phyloP scores from a whole-genome alignment of 2,797 vertebrate genomes.

The Linurgus olivaceus region DNA sequence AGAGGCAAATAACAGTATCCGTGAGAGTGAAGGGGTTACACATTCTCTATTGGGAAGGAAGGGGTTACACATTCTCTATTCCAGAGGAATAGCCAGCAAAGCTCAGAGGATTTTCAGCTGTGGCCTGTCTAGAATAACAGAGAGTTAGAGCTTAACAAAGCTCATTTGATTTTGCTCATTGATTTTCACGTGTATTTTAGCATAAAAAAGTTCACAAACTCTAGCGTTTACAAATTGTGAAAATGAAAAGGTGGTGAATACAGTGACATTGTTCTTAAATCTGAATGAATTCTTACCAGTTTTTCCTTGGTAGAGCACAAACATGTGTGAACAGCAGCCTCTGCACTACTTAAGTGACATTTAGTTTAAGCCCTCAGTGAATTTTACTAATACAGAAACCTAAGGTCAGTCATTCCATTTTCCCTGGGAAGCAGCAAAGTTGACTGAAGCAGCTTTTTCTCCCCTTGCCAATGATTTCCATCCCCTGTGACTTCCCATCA shows the following conservation, averaged over 20 bases:
- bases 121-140: constrained; percentile 21
- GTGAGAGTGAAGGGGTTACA: neutral
- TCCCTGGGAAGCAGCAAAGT: neutral
- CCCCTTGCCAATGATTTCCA: neutral
- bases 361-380: neutral
- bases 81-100: constrained; percentile 18
- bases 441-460: neutral
- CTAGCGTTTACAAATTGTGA: neutral
- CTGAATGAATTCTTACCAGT: neutral
- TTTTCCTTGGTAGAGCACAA: neutral
- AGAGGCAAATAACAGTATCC: neutral
- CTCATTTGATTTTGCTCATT: constrained; percentile 36
- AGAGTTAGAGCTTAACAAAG: constrained; percentile 1
- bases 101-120: constrained; percentile 45
- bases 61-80: neutral
- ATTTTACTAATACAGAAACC: neutral
- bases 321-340: neutral
- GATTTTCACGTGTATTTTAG: constrained; percentile 41
- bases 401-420: neutral
- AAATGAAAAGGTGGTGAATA: neutral
- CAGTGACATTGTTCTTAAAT: neutral
- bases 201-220: neutral
- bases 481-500: neutral
- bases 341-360: neutral
- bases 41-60: constrained; percentile 14